These are phyloP conservation scores for Spisula solida DNA, from an alignment of 2,888 invertebrate species.

Conservation along the genomic window DNA sequence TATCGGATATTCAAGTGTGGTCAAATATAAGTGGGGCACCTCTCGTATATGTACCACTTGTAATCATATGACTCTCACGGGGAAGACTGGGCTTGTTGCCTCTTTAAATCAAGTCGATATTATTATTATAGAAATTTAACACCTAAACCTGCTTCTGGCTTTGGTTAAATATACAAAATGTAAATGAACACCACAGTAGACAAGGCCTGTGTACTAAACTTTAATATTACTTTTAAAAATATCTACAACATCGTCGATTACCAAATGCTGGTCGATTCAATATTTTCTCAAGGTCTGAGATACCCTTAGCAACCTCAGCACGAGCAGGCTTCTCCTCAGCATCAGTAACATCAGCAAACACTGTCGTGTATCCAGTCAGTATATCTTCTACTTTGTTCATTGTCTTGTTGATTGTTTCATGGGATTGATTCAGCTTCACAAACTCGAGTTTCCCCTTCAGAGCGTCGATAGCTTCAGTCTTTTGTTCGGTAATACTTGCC, in stretches of 20 bases:
- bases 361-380: constrained; percentile 51
- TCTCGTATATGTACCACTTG: no score
- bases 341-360: constrained; percentile 44
- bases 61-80: no score
- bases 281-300: constrained; percentile 61
- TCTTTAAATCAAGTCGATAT: no score
- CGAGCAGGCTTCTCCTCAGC: constrained; percentile 53
- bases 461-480: constrained; percentile 68
- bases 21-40: no score
- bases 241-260: not conserved
- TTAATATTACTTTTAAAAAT: no score
- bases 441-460: constrained; percentile 70
- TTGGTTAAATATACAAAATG: no score
- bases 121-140: no score
- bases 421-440: constrained; percentile 51
- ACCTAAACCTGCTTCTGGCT: no score
- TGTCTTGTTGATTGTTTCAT: constrained; percentile 51
- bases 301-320: constrained; percentile 51
- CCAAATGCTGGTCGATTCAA: constrained; percentile 50
- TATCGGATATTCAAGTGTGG: no score
- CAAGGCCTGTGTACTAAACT: no score
- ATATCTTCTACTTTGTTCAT: constrained; percentile 67
- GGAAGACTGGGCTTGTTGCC: no score
- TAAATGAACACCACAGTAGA: no score
- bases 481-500: constrained; percentile 67